Evolutionary conservation across 2,888 invertebrate genomes (phyloP), one percentile per base, ranked within the genome.

Genomic region (Pollenia griseotomentosa): DNA sequence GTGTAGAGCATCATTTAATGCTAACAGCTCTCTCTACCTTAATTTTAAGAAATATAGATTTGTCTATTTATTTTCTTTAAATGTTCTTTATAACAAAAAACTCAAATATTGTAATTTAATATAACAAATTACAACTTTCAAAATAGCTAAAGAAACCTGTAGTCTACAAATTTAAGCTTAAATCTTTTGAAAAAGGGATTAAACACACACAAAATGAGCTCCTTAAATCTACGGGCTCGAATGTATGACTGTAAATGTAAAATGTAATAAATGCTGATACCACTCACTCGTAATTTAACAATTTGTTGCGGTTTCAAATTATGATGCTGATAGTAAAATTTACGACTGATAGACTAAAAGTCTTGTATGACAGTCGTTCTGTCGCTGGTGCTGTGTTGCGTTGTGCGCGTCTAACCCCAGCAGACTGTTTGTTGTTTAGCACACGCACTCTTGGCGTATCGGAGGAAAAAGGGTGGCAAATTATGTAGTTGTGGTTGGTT

Each of bases 271-370:
- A 90, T 90, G 90, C 89, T 89, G 83, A 88, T 88, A 90, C 90
- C 77, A 86, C 80, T 74, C 55, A 53, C 19, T 70, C 33, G 78
- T 91, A 91, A 91, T 91, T 91, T 90, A 90, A 89, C 91, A 91
- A 91, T 91, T 91, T 91, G 91, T 90, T 91, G 91, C 90, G 91
- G 91, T 90, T 90, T 90, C 88, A 90, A 90, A 89, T 90, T 90
- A 90, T 90, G 90, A 90, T 90, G 89, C 89, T 88, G 90, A 89
- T 90, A 90, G 87, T 86, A 87, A 88, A 83, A 88, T 89, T 88
- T 89, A 89, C 84, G 77, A 78, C 57, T 51, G 53, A 42, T 61
- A 53, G 44, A 61, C 70, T 55, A 2, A 48, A 40, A 14, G 63
- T 16, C 42, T 61, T 59, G 40, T 44, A 48, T 42, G 46, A 23